Evolutionary conservation across 2,888 invertebrate genomes (phyloP).

Genomic region (Sthenelais limicola): DNA sequence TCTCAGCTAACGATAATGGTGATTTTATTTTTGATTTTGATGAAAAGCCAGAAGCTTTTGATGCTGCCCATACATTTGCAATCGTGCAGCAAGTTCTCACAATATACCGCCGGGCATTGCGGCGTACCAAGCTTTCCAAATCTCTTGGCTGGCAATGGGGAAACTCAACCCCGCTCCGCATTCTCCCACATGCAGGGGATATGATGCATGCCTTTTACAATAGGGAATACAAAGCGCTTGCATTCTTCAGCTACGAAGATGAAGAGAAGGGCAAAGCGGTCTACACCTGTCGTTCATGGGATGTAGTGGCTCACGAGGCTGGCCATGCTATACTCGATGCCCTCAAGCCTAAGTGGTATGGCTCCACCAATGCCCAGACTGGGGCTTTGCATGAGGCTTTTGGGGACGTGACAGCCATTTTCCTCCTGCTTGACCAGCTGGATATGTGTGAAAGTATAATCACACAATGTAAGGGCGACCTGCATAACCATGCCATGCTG

Average conservation of each 20-base stretch:
- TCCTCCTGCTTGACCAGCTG: slow-evolving; percentile 24
- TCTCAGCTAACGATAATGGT: slow-evolving; percentile 15
- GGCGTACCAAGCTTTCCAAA: slow-evolving; percentile 5
- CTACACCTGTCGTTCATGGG: slow-evolving; percentile 34
- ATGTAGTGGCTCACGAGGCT: slow-evolving; percentile 38
- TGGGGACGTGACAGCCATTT: slow-evolving; percentile 36
- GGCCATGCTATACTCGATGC: slow-evolving; percentile 38
- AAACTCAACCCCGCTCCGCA: background rate
- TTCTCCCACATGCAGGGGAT: slow-evolving; percentile 24
- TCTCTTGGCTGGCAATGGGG: slow-evolving; percentile 40
- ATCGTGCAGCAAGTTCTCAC: slow-evolving; percentile 34
- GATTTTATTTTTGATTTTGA: slow-evolving; percentile 22
- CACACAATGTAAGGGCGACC: slow-evolving; percentile 34
- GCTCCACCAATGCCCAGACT: slow-evolving; percentile 26
- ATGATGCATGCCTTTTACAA: slow-evolving; percentile 13
- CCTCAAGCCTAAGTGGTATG: slow-evolving; percentile 17
- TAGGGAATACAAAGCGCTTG: slow-evolving; percentile 26
- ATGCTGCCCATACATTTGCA: slow-evolving; percentile 31
- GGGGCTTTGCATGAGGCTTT: slow-evolving; percentile 35
- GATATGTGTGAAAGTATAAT: slow-evolving; percentile 36
- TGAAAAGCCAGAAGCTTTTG: background rate
- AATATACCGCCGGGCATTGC: slow-evolving; percentile 37
- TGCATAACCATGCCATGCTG: slow-evolving; percentile 25
- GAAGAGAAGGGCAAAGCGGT: background rate
- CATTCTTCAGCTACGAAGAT: slow-evolving; percentile 33